Evolutionary conservation across 2,113 vertebrate genomes (phyloP).

Genomic region (Plecturocebus donacophilus): DNA sequence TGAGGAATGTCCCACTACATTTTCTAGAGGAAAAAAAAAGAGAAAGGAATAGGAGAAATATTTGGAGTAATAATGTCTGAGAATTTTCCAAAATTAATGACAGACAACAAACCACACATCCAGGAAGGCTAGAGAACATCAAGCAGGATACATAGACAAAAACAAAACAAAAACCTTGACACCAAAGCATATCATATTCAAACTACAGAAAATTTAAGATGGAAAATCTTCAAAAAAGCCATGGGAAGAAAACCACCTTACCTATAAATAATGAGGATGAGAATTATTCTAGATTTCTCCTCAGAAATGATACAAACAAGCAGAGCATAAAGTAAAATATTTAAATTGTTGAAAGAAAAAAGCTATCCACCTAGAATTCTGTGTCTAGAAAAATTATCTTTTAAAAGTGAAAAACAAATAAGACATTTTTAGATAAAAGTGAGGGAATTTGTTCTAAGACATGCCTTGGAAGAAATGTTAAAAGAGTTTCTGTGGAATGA

Average conservation of each 20-base stretch:
- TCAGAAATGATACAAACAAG: background rate
- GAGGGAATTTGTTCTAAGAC: background rate
- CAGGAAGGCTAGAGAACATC: background rate
- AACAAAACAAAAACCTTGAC: background rate
- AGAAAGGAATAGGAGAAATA: background rate
- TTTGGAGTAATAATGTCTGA: background rate
- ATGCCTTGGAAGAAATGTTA: background rate
- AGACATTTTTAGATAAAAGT: background rate
- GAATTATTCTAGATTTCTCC: background rate
- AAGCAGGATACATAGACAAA: background rate
- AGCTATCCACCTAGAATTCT: background rate
- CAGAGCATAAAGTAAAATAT: background rate
- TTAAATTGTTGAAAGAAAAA: background rate
- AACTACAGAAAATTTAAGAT: background rate
- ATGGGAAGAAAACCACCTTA: background rate
- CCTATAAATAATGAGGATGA: background rate
- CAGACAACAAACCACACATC: background rate
- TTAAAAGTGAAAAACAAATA: background rate
- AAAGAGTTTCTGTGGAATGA: background rate
- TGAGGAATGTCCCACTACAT: too few species aligned
- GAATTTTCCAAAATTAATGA: background rate
- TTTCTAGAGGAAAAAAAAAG: background rate
- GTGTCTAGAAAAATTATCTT: background rate
- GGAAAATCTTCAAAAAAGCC: background rate
- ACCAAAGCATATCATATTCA: background rate